Conservation (phyloP, 2,888 invertebrate genomes). For the Drosophila affinis region DNA sequence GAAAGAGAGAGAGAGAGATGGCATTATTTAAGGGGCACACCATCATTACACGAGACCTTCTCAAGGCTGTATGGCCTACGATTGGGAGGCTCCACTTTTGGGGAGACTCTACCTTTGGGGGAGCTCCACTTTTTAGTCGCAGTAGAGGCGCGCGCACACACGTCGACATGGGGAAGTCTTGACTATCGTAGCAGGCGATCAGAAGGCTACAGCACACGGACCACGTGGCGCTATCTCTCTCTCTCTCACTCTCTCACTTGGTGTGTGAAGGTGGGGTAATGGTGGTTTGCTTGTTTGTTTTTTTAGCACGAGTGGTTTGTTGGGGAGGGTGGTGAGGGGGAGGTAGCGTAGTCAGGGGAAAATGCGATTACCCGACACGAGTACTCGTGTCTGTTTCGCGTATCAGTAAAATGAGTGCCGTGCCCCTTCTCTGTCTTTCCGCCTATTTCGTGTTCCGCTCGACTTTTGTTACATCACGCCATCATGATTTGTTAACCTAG, state of each 20-base stretch:
- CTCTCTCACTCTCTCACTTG: neutral
- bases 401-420: conserved; percentile 39
- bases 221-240: conserved; percentile 7
- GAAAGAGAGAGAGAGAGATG: conserved; percentile 35
- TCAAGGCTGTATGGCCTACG: conserved; percentile 52
- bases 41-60: conserved; percentile 55
- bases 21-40: conserved; percentile 48
- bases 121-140: conserved; percentile 57
- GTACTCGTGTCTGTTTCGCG: conserved; percentile 22
- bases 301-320: neutral
- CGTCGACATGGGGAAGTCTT: conserved; percentile 84
- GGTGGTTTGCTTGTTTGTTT: conserved; percentile 5
- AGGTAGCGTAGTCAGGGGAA: conserved; percentile 12
- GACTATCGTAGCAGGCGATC: conserved; percentile 80
- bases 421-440: conserved; percentile 6
- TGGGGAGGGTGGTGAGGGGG: neutral
- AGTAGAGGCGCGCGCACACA: conserved; percentile 66
- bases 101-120: conserved; percentile 31
- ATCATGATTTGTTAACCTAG: conserved; percentile 9
- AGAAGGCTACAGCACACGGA: conserved; percentile 42
- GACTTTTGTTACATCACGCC: conserved; percentile 35
- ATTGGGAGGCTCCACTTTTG: conserved; percentile 13
- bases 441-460: conserved; percentile 4
- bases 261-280: conserved; percentile 13
- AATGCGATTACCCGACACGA: conserved; percentile 37